Base-by-base conservation (phyloP, 2,888 invertebrate species). In the Polyommatus icarus region DNA sequence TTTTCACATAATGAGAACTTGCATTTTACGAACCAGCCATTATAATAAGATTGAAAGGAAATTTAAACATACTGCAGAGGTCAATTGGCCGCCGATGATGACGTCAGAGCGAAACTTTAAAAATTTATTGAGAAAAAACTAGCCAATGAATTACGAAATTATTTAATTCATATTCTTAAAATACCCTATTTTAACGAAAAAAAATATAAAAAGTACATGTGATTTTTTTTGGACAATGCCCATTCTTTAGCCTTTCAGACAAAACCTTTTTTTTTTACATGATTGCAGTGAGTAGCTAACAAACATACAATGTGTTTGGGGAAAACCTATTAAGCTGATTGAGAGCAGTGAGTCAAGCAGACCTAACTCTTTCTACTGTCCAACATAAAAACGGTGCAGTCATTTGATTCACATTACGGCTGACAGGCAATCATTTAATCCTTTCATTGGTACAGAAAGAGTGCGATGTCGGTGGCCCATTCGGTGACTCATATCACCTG, bases 341-440 rank as follows among this genome's bases (percentile, higher is more conserved):
- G 10, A 75, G 18, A 50, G 29, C 46, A 75, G 6, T 75, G 29
- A 29, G 24, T 75, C 24, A 75, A 24, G 18, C 50, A 6, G 50
- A 50, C 50, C 46, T 50, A 75, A 75, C 75, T 75, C 75, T 75
- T 50, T 73, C 72, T 40, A 71, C 54, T 71, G 50, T 50, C 50
- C 32, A 46, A 67, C 24, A 50, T 40, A 86, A 84, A 87, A 87
- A 86, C 86, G 87, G 85, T 84, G 84, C 83, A 86, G 85, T 88
- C 87, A 90, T 91, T 91, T 88, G 88, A 89, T 89, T 90, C 88
- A 86, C 89, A 90, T 91, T 90, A 89, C 85, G 87, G 83, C 84
- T 85, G 86, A 86, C 87, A 84, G 85, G 85, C 85, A 84, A 85
- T 86, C 87, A 86, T 88, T 89, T 87, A 89, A 88, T 90, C 88